Evolutionary conservation across 2,888 invertebrate species (phyloP), one percentile per base, ranked within the genome.

Genomic region (Orthosia incerta): DNA sequence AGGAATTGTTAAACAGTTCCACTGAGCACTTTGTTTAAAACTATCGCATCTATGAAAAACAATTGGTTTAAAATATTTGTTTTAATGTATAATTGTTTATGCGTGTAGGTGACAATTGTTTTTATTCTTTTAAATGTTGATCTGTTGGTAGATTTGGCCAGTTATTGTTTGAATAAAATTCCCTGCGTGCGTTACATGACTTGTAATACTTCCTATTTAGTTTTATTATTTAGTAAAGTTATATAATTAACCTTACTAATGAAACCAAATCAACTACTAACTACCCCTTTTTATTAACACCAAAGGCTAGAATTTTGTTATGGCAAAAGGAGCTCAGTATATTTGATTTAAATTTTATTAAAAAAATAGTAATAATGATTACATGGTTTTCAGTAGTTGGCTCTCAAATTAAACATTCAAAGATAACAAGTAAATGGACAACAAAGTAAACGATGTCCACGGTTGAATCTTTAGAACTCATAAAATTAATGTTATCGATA

Each of bases 101-200:
- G 73, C 69, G 73, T 75, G 55, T 56, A 83, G 83, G 76, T 81
- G 84, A 81, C 85, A 85, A 85, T 79, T 72, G 74, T 79, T 84
- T 60, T 55, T 77, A 77, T 84, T 73, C 73, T 85, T 72, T 31
- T 23, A 23, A 16, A 55, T 70, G 61, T 61, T 56, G 56, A 66
- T 74, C 61, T 4, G 71, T 74, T 74, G 55, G 26, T 45, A 78
- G 86, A 76, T 85, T 71, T 64, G 23, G 4, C 7, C 13, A 31
- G 72, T 74, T 80, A 68, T 55, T 67, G 39, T 75, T 48, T 62
- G 13, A 68, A 76, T 71, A 15, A 74, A 64, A 83, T 80, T 71
- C 51, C 57, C 69, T 63, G 20, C 46, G 31, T 71, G 31, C 61
- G 53, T 72, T 63, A 65, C 31, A 57, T 4, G n/a, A 61, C 56